Evolutionary conservation across 37 sponge, comb jelly and placozoan genomes (phyloP).

Genomic region (Theonella swinhoei): DNA sequence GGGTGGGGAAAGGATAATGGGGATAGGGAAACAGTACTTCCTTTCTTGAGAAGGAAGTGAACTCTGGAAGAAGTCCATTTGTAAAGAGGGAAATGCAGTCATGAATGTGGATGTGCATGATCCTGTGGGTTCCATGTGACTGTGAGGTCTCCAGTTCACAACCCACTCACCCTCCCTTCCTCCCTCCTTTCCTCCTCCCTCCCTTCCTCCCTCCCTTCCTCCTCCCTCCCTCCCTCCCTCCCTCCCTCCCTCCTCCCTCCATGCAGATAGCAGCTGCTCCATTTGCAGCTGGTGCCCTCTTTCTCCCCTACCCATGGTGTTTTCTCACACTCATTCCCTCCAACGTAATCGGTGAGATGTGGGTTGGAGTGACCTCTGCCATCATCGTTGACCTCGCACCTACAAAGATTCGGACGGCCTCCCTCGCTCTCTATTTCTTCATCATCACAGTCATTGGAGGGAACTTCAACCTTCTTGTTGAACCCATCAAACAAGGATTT

Average conservation of each 20-base stretch:
- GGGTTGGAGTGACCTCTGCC: constrained; percentile 82
- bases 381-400: constrained; percentile 75
- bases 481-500: constrained; percentile 38
- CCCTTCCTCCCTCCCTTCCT: too few relatives aligned
- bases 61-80: too few relatives aligned
- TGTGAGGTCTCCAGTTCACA: too few relatives aligned
- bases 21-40: background rate
- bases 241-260: background rate
- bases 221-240: background rate
- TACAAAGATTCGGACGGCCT: constrained; percentile 33
- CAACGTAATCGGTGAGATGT: constrained; percentile 89
- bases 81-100: too few relatives aligned
- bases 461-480: constrained; percentile 70
- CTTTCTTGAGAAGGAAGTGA: too few relatives aligned
- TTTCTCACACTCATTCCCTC: constrained; percentile 76
- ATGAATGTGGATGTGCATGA: too few relatives aligned
- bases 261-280: constrained; percentile 76
- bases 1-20: background rate
- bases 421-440: constrained; percentile 77
- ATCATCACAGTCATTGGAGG: constrained; percentile 85
- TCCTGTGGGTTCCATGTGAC: too few relatives aligned
- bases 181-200: too few relatives aligned
- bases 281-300: constrained; percentile 72
- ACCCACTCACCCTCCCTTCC: too few relatives aligned
- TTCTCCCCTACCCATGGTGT: constrained; percentile 71